Conservation (phyloP, 2,888 invertebrate species). For the Callyntrura guangdongensis region DNA sequence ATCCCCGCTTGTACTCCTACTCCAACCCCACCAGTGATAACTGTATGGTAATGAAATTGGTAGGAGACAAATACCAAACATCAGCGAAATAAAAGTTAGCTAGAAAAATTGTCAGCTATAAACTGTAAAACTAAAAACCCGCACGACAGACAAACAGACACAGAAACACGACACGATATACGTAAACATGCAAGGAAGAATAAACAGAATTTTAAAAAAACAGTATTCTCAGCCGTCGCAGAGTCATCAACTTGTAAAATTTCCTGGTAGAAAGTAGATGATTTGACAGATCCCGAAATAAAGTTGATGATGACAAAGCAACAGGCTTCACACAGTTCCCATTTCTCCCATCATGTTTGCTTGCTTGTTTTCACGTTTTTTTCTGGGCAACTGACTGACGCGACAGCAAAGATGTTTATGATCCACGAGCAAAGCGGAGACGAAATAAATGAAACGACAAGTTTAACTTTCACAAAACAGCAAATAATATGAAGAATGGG, state of each 20-base stretch:
- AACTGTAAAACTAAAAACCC: not conserved
- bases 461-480: not conserved
- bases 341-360: not conserved
- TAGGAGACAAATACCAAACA: no score
- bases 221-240: no score
- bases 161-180: not conserved
- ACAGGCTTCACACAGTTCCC: not conserved
- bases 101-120: no score
- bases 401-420: not conserved
- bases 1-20: no score
- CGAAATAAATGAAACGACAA: not conserved
- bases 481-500: no score
- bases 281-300: slow-evolving; percentile 26
- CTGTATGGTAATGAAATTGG: no score
- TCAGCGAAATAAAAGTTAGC: no score
- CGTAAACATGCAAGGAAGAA: not conserved
- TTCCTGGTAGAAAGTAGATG: not conserved
- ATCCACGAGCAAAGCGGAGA: not conserved
- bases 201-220: no score
- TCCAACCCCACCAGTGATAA: no score
- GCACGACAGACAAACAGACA: not conserved
- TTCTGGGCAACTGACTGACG: not conserved
- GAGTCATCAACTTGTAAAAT: not conserved
- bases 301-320: slow-evolving; percentile 12
- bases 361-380: not conserved